Base-by-base conservation (phyloP, 2,888 invertebrate genomes). In the Meandrusa payeni region DNA sequence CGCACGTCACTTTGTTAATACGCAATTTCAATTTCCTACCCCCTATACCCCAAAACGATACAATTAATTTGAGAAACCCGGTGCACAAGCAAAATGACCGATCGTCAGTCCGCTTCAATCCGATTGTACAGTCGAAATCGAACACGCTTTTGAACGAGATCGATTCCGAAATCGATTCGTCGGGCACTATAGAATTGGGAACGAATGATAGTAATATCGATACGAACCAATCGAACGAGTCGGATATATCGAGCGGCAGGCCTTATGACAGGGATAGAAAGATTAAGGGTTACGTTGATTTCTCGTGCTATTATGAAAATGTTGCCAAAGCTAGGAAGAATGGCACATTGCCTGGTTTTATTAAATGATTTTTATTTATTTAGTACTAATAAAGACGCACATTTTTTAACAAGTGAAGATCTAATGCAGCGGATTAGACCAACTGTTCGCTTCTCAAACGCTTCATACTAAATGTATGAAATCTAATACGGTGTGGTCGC, bases 21-120 rank as follows among this genome's bases (percentile, higher is more conserved):
- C 88, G 96, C 27, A 96, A 96, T 70, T 97, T 97, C 59, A 95
- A 95, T 64, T 95, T 93, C 61, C 90, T 93, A 0, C 76, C 95
- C 10, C 92, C 94, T 0, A 90, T 92, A 51, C 90, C 91, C 0
- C 54, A 65, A 5, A 61, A 59, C 0, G 59, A 64, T 2, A 27
- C 24, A 7, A 28, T 41, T 27, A 34, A 33, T n/a, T 22, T 28
- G 5, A 44, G 29, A 6, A 46, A 45, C 5, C 38, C 41, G 1
- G 33, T 46, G 3, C 47, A 49, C 20, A 59, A 52, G 47, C 50
- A 42, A 6, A 55, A 51, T 11, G 52, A 51, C 2, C 57, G 52
- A 5, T 50, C 58, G 0, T 81, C 88, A 0, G 91, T 92, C 0
- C 73, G 90, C 27, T 92, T 93, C 59, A 92, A 92, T 69, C 91